A percentile compares a stretch with the other conserved stretches of the same genome.
phyloP scores from a whole-genome alignment of 2,888 invertebrate species.

The Steromphala cineraria region DNA sequence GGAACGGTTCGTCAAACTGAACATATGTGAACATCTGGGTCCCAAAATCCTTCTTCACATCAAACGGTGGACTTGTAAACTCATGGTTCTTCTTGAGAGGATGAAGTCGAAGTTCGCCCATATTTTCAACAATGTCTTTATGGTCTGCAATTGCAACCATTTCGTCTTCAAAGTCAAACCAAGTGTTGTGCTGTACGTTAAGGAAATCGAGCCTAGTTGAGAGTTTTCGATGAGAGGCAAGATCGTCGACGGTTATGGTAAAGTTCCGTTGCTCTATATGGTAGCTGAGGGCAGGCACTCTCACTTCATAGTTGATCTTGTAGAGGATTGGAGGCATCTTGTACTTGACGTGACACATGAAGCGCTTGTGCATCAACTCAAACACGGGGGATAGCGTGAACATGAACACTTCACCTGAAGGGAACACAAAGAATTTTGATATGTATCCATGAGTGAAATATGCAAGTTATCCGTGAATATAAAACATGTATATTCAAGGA shows the following conservation, averaged over 20 bases:
- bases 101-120: constrained; percentile 49
- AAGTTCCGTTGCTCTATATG: constrained; percentile 44
- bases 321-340: constrained; percentile 65
- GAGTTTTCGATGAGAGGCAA: constrained; percentile 28
- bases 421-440: neutral
- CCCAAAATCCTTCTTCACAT: constrained; percentile 11
- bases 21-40: constrained; percentile 45
- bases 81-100: constrained; percentile 51
- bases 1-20: constrained; percentile 70
- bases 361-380: constrained; percentile 54
- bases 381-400: constrained; percentile 68
- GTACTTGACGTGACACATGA: constrained; percentile 69
- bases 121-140: constrained; percentile 35
- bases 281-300: constrained; percentile 55
- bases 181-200: constrained; percentile 38
- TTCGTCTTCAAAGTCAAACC: constrained; percentile 51
- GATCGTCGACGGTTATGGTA: constrained; percentile 21
- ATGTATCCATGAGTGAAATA: too few relatives aligned
- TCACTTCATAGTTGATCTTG: constrained; percentile 64
- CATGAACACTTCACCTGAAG: constrained; percentile 67
- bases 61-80: constrained; percentile 36
- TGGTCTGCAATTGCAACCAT: constrained; percentile 65
- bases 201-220: constrained; percentile 39
- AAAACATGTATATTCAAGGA: too few relatives aligned
- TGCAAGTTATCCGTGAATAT: too few relatives aligned